Percentiles rank a stretch among this genome's conserved stretches.
phyloP scores from a whole-genome alignment of 2,797 vertebrate genomes.

The Australoheros facetus region DNA sequence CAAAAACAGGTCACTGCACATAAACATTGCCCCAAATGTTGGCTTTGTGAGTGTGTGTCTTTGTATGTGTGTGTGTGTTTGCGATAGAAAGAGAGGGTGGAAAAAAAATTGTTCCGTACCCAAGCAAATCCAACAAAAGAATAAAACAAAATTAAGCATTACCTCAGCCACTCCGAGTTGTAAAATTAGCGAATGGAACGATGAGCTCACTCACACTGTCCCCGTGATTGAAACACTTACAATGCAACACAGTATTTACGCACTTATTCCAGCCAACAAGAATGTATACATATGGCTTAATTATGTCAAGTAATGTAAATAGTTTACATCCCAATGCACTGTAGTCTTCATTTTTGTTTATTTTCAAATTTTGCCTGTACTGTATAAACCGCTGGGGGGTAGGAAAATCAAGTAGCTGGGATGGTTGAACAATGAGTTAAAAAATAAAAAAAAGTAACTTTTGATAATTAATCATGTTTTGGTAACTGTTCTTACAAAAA shows the following conservation, averaged over 20 bases:
- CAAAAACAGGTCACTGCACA: slow-evolving; percentile 55
- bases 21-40: slow-evolving; percentile 37
- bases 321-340: not conserved
- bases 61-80: not conserved
- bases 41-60: slow-evolving; percentile 15
- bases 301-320: slow-evolving; percentile 6
- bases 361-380: not conserved
- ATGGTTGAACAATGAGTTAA: not conserved
- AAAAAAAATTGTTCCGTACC: not conserved
- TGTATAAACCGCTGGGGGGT: not conserved
- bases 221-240: slow-evolving; percentile 17
- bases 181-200: slow-evolving; percentile 63
- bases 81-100: not conserved
- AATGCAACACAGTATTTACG: not conserved
- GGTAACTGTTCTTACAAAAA: too few relatives aligned
- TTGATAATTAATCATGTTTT: not conserved
- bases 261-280: not conserved
- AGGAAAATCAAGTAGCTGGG: not conserved
- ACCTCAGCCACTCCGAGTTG: slow-evolving; percentile 42
- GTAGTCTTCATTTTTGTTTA: not conserved
- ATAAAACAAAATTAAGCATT: slow-evolving; percentile 29
- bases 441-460: not conserved
- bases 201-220: slow-evolving; percentile 58
- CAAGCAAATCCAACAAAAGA: slow-evolving; percentile 34
- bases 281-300: slow-evolving; percentile 5